Evolutionary conservation across 2,113 vertebrate genomes (phyloP).

Genomic region (Tapirus terrestris): DNA sequence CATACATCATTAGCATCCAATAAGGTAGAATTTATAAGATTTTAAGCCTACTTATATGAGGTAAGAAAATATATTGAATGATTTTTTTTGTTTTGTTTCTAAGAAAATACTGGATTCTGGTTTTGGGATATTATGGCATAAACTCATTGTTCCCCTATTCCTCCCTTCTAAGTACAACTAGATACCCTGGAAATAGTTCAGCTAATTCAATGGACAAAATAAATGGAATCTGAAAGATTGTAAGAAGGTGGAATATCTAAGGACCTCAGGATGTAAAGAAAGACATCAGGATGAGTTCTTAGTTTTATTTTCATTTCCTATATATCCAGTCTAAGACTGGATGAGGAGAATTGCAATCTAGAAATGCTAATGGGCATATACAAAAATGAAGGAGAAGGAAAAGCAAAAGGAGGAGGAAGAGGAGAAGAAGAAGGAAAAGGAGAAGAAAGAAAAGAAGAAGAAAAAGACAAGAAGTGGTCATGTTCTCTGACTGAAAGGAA

Average conservation of each 20-base stretch:
- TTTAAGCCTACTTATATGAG: neutral
- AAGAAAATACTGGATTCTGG: neutral
- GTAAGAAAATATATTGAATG: neutral
- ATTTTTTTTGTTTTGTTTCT: neutral
- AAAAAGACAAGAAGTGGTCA: neutral
- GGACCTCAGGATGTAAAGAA: neutral
- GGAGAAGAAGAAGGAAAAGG: too few species aligned
- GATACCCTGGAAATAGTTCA: neutral
- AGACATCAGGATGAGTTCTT: neutral
- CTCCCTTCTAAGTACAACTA: neutral
- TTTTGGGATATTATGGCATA: neutral
- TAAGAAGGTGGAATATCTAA: neutral
- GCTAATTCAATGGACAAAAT: neutral
- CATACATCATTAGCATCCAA: neutral
- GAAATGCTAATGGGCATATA: neutral
- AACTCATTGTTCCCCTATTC: neutral
- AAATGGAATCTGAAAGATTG: neutral
- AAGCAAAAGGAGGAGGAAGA: neutral
- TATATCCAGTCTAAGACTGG: neutral
- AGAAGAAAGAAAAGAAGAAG: neutral
- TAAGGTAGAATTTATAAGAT: neutral
- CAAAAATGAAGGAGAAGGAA: neutral
- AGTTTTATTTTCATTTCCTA: neutral
- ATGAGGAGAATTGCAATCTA: neutral
- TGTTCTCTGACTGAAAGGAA: neutral